Base-by-base conservation (phyloP, 2,797 vertebrate genomes). In the Sparidentex hasta region DNA sequence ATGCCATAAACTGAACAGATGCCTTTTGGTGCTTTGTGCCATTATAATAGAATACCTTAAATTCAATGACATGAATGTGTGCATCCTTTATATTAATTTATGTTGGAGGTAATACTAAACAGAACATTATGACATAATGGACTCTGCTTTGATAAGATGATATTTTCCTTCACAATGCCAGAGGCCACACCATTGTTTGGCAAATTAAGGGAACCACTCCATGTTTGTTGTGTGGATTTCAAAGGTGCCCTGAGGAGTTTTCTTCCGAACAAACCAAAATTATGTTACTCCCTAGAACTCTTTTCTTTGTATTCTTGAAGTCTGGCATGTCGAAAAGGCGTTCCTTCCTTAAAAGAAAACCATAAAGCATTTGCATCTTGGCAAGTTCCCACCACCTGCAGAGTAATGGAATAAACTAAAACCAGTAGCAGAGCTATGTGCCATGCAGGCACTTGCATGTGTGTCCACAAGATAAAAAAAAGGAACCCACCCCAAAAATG, bases 221-320 rank as follows among this genome's bases (percentile, higher is more conserved):
- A 21, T 73, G 17, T 69, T 64, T 41, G n/a, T 7, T 52, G 21
- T 71, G 20, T 33, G 20, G 29, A 47, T 70, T 48, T 56, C 1
- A 18, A 48, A 52, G 7, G 0, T 77, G 25, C 16, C 47, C 33
- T 6, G 9, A 17, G 23, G 33, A 54, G 25, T 62, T 79, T 20
- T 63, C 21, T 38, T 43, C 18, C 61, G 20, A 59, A 71, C 46
- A n/a, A 25, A 47, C 27, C 33, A 25, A 50, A 20, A 4, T 7
- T 29, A 12, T 59, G 23, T 18, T 14, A 21, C 14, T 25, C 33
- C 38, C 7, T 17, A 16, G 20, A 58, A 33, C 11, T 12, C 25
- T 13, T 13, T 41, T 47, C 23, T 38, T 11, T 20, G 23, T 20
- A n/a, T 48, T 41, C 7, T 54, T 48, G 55, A 27, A 11, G 13